Conservation (phyloP, 1,140 invertebrate species). For the Ericerus pela region DNA sequence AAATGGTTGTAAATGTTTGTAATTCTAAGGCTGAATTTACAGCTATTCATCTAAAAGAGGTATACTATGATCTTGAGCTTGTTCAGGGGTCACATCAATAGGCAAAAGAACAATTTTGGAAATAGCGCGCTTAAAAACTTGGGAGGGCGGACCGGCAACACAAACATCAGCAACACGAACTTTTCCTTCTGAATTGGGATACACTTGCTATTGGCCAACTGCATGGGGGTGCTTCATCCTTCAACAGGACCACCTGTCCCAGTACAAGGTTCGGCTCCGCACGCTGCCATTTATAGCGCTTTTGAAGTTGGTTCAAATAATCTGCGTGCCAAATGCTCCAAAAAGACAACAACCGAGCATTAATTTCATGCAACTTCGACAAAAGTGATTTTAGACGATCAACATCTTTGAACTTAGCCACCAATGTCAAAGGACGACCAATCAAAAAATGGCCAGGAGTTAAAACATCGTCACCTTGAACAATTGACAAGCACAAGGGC, state of each 20-base stretch:
- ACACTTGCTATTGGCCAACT: neutral
- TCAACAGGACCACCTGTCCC: neutral
- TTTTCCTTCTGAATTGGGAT: constrained; percentile 19
- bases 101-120: too few species aligned
- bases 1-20: too few species aligned
- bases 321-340: neutral
- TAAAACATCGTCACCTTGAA: neutral
- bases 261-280: neutral
- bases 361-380: neutral
- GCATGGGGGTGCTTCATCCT: neutral
- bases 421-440: neutral
- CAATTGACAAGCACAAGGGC: constrained; percentile 14
- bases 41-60: too few species aligned
- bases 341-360: neutral
- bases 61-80: too few species aligned
- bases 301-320: neutral
- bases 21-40: too few species aligned
- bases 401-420: neutral
- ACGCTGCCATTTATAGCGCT: neutral
- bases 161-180: constrained; percentile 15
- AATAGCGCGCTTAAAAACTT: too few species aligned
- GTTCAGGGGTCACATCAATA: too few species aligned
- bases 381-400: neutral
- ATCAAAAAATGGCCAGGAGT: neutral
- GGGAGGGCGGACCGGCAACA: too few species aligned